These are phyloP conservation scores for Hemaris fuciformis DNA, from an alignment of 2,888 invertebrate genomes.

Conservation along the genomic window DNA sequence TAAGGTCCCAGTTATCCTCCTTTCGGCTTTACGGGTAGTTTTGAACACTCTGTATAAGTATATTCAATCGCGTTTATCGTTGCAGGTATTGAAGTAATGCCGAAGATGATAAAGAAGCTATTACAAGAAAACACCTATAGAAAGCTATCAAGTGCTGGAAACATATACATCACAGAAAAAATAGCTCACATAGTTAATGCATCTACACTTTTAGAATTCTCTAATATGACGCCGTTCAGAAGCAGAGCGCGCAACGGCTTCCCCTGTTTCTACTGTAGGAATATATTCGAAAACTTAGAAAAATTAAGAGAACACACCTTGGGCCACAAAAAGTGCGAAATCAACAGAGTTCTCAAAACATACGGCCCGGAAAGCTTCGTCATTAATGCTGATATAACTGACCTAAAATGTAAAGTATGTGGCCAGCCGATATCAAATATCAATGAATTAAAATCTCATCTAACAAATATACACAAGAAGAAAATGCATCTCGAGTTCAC, in stretches of 20 bases:
- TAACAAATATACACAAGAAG: slow-evolving; percentile 54
- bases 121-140: slow-evolving; percentile 29
- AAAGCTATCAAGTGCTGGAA: slow-evolving; percentile 16
- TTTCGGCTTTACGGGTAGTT: no score
- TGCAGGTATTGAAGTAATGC: slow-evolving; percentile 45
- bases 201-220: slow-evolving; percentile 46
- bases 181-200: slow-evolving; percentile 54
- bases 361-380: slow-evolving; percentile 58
- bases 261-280: slow-evolving; percentile 66
- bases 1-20: no score
- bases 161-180: slow-evolving; percentile 52
- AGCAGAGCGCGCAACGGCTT: slow-evolving; percentile 55
- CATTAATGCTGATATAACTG: slow-evolving; percentile 61
- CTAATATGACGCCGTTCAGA: slow-evolving; percentile 60
- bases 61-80: slow-evolving; percentile 13
- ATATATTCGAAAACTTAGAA: slow-evolving; percentile 47
- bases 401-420: slow-evolving; percentile 58
- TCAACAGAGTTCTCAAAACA: slow-evolving; percentile 42
- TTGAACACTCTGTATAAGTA: no score
- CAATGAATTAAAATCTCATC: slow-evolving; percentile 53
- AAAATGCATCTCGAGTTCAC: slow-evolving; percentile 46
- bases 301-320: slow-evolving; percentile 43
- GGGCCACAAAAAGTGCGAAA: slow-evolving; percentile 44
- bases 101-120: slow-evolving; percentile 40
- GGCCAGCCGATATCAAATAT: slow-evolving; percentile 36